Conservation (phyloP, 2,888 invertebrate species). For the Apotomis betuletana region DNA sequence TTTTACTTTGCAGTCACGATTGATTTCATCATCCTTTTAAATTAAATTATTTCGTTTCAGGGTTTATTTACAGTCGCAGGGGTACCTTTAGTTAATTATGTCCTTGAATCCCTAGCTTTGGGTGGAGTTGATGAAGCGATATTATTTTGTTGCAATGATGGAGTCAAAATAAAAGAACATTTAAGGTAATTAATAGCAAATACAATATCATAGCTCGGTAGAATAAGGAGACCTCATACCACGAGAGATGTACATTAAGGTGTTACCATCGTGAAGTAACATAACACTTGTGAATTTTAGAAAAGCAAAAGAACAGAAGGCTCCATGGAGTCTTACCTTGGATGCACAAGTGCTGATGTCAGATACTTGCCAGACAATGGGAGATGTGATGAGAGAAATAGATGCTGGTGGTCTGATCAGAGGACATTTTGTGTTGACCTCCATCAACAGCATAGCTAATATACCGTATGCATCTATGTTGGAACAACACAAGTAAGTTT, state of each 20-base stretch:
- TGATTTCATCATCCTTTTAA: constrained; percentile 19
- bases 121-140: constrained; percentile 96
- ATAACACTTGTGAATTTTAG: constrained; percentile 48
- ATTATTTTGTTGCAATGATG: constrained; percentile 92
- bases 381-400: constrained; percentile 97
- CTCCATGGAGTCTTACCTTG: constrained; percentile 86
- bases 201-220: background rate
- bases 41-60: constrained; percentile 74
- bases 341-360: constrained; percentile 90
- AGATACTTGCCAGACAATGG: constrained; percentile 94
- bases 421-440: constrained; percentile 93
- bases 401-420: constrained; percentile 94
- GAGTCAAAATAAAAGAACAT: constrained; percentile 88
- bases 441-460: constrained; percentile 93
- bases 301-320: constrained; percentile 60
- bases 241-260: too few relatives aligned
- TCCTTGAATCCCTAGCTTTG: constrained; percentile 91
- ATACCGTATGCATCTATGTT: constrained; percentile 89
- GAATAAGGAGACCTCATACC: too few relatives aligned
- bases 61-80: constrained; percentile 92
- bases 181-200: constrained; percentile 84
- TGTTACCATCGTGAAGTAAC: too few relatives aligned
- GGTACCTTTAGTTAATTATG: constrained; percentile 92
- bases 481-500: constrained; percentile 90
- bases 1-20: constrained; percentile 1